A percentile compares a stretch with the other conserved stretches of the same genome.
Evolutionary conservation across 23 tunicate genomes (phyloP).

Genomic region (Trididemnum clinides): DNA sequence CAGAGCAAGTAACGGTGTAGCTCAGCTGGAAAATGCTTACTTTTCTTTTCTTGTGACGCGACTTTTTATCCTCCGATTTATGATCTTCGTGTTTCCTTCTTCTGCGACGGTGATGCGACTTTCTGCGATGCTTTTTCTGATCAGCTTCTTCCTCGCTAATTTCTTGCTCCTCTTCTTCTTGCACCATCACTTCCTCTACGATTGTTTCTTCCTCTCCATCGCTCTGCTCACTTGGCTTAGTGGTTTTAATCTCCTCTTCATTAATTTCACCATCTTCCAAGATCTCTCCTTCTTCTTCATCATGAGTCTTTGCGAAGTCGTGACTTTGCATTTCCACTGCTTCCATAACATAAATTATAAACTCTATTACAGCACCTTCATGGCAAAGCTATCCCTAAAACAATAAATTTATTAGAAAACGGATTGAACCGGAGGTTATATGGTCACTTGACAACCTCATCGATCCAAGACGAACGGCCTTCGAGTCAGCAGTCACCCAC

Average conservation of each 20-base stretch:
- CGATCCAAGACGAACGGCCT: no score
- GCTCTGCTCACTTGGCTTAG: background rate
- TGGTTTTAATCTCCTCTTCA: slow-evolving; percentile 36
- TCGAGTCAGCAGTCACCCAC: no score
- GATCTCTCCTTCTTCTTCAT: slow-evolving; percentile 70
- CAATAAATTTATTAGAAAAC: no score
- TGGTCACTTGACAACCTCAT: no score
- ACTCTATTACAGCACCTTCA: no score
- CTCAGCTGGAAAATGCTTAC: slow-evolving; percentile 17
- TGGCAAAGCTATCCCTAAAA: no score
- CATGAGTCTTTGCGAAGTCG: background rate
- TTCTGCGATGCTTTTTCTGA: slow-evolving; percentile 46
- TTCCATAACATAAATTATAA: no score
- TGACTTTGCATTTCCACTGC: background rate
- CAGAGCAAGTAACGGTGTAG: background rate
- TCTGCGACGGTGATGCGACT: slow-evolving; percentile 58
- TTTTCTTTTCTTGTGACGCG: slow-evolving; percentile 84
- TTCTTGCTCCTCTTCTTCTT: slow-evolving; percentile 50
- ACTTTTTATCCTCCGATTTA: slow-evolving; percentile 71
- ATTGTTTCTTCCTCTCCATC: background rate
- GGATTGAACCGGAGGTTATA: no score
- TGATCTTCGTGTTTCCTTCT: slow-evolving; percentile 64
- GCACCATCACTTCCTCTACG: slow-evolving; percentile 9
- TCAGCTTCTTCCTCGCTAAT: slow-evolving; percentile 39
- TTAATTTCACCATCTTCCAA: slow-evolving; percentile 91